These are phyloP conservation scores for Aricia artaxerxes DNA, from an alignment of 2,888 invertebrate genomes.

Conservation along the genomic window DNA sequence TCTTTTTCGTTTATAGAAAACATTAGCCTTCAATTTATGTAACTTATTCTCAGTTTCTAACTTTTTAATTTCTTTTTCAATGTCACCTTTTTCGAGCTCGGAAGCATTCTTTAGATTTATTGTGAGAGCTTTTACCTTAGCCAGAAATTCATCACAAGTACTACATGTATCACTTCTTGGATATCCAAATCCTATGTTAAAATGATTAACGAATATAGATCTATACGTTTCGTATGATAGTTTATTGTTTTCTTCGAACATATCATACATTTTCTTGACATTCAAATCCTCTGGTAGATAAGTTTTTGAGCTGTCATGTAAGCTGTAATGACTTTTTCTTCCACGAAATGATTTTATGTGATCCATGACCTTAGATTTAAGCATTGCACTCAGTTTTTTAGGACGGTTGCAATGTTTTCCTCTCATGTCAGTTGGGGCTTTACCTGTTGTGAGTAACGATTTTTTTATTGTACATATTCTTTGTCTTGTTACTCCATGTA, in stretches of 20 bases:
- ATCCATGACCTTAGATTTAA: constrained; percentile 36
- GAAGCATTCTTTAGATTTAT: background rate
- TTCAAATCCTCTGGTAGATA: constrained; percentile 35
- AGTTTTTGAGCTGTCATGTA: constrained; percentile 34
- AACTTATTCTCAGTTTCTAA: constrained; percentile 39
- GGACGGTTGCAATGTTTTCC: constrained; percentile 13
- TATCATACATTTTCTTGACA: background rate
- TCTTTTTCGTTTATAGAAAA: constrained; percentile 39
- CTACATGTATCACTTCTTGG: background rate
- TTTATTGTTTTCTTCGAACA: background rate
- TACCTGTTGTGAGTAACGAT: constrained; percentile 29
- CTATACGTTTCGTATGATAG: background rate
- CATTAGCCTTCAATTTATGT: constrained; percentile 35
- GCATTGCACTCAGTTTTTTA: background rate
- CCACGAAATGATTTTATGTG: constrained; percentile 44
- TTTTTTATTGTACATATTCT: constrained; percentile 32
- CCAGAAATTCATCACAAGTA: background rate
- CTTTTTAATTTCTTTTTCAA: constrained; percentile 39
- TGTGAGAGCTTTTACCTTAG: background rate
- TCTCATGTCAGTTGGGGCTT: constrained; percentile 35
- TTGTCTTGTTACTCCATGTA: constrained; percentile 34
- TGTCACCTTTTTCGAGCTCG: constrained; percentile 35
- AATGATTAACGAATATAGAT: background rate
- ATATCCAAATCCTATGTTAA: constrained; percentile 8
- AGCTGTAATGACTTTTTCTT: constrained; percentile 40